Conservation (phyloP, 2,797 vertebrate genomes). For the Myotis findleyi region DNA sequence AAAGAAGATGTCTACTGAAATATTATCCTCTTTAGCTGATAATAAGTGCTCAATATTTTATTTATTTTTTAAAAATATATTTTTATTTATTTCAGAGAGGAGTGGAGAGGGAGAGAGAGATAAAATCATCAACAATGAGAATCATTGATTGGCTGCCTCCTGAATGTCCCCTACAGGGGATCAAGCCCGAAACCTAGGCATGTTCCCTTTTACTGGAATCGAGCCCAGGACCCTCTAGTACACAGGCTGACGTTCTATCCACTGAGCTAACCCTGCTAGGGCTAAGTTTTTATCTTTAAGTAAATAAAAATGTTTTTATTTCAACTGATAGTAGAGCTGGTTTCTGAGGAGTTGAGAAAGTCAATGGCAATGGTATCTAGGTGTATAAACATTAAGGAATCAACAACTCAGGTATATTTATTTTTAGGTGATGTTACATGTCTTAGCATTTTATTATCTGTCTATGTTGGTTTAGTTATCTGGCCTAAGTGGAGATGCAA, state of each 20-base stretch:
- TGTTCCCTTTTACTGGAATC: too few species aligned
- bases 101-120: too few species aligned
- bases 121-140: too few species aligned
- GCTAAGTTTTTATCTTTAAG: neutral
- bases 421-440: neutral
- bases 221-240: too few species aligned
- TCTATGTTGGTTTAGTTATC: neutral
- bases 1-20: neutral
- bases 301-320: neutral
- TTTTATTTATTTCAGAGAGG: too few species aligned
- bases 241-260: too few species aligned
- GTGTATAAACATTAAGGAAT: neutral
- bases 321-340: neutral
- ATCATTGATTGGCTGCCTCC: too few species aligned
- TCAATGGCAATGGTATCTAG: neutral
- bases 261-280: too few species aligned
- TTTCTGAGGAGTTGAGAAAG: neutral
- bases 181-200: too few species aligned
- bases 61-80: too few species aligned
- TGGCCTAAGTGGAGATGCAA: neutral
- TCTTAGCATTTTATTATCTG: neutral
- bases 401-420: neutral
- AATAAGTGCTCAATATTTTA: neutral
- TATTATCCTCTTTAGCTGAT: neutral
- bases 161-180: too few species aligned